phyloP scores from a whole-genome alignment of 2,113 vertebrate species.

The Elanoides forficatus region DNA sequence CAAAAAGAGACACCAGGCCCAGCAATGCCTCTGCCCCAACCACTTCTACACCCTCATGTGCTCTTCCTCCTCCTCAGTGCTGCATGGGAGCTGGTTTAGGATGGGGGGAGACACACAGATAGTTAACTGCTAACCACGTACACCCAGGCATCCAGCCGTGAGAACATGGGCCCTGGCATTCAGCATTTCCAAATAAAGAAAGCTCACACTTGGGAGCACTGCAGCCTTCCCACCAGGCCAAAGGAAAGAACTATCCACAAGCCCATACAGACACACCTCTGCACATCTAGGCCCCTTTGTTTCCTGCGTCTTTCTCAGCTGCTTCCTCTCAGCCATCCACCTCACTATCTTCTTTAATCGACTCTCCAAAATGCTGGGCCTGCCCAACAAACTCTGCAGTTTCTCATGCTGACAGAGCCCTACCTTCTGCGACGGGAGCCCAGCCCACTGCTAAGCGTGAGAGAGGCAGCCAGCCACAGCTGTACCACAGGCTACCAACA shows the following conservation, averaged over 20 bases:
- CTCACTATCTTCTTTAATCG: background rate
- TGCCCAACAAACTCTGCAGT: background rate
- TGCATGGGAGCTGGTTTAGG: background rate
- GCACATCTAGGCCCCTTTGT: too few relatives aligned
- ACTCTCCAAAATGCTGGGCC: background rate
- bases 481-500: background rate
- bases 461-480: background rate
- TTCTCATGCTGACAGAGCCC: background rate
- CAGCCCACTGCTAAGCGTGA: too few relatives aligned
- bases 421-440: fast-evolving
- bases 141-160: background rate
- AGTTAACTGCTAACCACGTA: background rate
- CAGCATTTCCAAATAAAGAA: background rate
- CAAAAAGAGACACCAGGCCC: background rate
- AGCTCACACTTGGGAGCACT: background rate
- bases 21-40: background rate
- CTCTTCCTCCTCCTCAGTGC: background rate
- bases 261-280: background rate
- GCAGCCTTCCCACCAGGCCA: background rate
- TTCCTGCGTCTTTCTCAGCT: background rate
- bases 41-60: background rate
- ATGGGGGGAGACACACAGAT: background rate
- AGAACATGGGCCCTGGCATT: background rate
- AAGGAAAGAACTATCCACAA: background rate
- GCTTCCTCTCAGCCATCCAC: background rate